A percentile compares a stretch with the other conserved stretches of the same genome.
Conservation (phyloP, 1,140 invertebrate species). For the Rhynchophorus ferrugineus region DNA sequence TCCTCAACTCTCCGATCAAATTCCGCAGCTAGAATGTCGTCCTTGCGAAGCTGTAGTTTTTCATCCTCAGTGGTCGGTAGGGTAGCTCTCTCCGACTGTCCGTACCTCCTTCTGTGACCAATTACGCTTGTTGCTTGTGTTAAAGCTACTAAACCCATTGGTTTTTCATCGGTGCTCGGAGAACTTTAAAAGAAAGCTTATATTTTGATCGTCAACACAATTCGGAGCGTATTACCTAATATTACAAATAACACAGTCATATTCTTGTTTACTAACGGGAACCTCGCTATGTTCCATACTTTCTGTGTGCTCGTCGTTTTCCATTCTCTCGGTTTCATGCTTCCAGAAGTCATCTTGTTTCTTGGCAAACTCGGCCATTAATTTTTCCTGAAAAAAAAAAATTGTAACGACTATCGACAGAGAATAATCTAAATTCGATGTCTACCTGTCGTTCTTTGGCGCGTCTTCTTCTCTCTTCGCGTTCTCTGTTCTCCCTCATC, state of each 20-base stretch:
- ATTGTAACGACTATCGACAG: no score
- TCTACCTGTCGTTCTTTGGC: slow-evolving; percentile 73
- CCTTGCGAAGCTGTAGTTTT: slow-evolving; percentile 43
- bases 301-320: slow-evolving; percentile 44
- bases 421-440: neutral
- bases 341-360: slow-evolving; percentile 86
- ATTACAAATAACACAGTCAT: slow-evolving; percentile 94
- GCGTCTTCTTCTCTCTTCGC: slow-evolving; percentile 70
- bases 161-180: slow-evolving; percentile 74
- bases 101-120: slow-evolving; percentile 58
- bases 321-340: slow-evolving; percentile 54
- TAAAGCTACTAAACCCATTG: slow-evolving; percentile 84
- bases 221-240: slow-evolving; percentile 20
- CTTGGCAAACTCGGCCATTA: slow-evolving; percentile 89
- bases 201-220: no score
- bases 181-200: no score
- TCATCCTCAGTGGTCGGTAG: slow-evolving; percentile 64
- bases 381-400: slow-evolving; percentile 50
- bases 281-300: slow-evolving; percentile 43
- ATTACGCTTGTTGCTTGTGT: slow-evolving; percentile 79
- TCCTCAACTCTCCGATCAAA: slow-evolving; percentile 63
- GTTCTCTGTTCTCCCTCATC: slow-evolving; percentile 63
- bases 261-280: slow-evolving; percentile 63
- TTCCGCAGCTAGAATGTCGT: slow-evolving; percentile 54
- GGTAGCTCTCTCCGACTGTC: slow-evolving; percentile 48